Base-by-base conservation (phyloP, 2,113 vertebrate genomes). In the Leucosticte australis region DNA sequence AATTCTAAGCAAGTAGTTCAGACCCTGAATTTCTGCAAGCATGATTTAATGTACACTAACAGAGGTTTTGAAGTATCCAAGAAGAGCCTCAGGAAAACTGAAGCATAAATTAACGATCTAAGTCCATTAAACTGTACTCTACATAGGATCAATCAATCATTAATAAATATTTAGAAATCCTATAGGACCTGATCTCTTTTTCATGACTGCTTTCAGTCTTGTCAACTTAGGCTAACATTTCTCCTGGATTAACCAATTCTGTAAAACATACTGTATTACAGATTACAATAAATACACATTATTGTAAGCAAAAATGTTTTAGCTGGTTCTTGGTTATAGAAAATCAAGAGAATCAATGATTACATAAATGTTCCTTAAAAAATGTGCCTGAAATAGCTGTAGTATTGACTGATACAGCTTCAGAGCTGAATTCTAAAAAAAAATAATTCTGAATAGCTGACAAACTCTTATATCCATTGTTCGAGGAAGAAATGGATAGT, bases 321-420 rank as follows among this genome's bases (percentile, higher is more conserved):
- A 42, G 19, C 42, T 86, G 12, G 12, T 62, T 76, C 89, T 93
- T 90, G 30, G 35, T 91, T 91, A 90, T 37, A 78, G 87, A 80
- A 76, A 89, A 39, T 53, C 53, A 83, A 85, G 37, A 83, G 22
- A 84, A 95, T 91, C 84, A 75, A 73, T 89, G 52, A 47, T 76
- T 71, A 83, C 53, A 97, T 62, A 91, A 95, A 82, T 57, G 10
- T 87, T 86, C 35, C 63, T 91, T 86, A 56, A 91, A 93, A 93
- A 95, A 87, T 42, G 7, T 44, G 64, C 55, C 71, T 92, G 49
- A 83, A 88, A 91, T 80, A 91, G 53, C 20, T 60, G 55, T 47
- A 44, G 39, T 77, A 87, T 95, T 73, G 94, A 96, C 93, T 65
- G 53, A 89, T 28, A 73, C 22, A 87, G 18, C 16, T 81, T 83